These are phyloP conservation scores for Amphimallon solstitiale DNA, from an alignment of 2,888 invertebrate genomes.

Conservation along the genomic window DNA sequence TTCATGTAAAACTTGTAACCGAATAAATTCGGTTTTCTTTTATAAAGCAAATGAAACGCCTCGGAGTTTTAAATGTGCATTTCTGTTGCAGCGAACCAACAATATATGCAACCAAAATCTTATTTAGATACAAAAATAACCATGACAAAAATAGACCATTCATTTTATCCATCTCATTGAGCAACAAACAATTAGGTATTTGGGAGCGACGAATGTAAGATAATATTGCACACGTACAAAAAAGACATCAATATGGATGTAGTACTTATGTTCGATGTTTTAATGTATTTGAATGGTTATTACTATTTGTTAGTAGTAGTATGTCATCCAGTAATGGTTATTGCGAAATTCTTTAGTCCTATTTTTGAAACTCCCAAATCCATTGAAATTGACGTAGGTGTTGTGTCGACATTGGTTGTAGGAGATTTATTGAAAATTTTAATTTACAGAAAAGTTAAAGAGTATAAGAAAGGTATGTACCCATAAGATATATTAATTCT, in stretches of 20 bases:
- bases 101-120: too few species aligned
- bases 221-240: too few species aligned
- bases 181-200: too few species aligned
- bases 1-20: too few species aligned
- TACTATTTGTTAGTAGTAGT: conserved; percentile 48
- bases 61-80: too few species aligned
- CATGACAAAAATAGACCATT: too few species aligned
- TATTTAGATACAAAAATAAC: too few species aligned
- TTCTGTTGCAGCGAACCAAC: too few species aligned
- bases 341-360: conserved; percentile 48
- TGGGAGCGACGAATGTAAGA: too few species aligned
- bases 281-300: conserved; percentile 50
- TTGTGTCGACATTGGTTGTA: conserved; percentile 46
- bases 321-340: conserved; percentile 45
- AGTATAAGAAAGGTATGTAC: conserved; percentile 45
- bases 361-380: conserved; percentile 45
- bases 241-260: conserved; percentile 46
- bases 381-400: conserved; percentile 46
- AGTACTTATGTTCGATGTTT: conserved; percentile 48
- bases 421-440: conserved; percentile 47
- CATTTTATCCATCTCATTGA: too few species aligned
- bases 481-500: conserved; percentile 2
- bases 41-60: too few species aligned
- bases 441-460: conserved; percentile 44
- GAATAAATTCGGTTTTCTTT: too few species aligned